Evolutionary conservation across 2,113 vertebrate species (phyloP).

Genomic region (Rhizomys pruinosus): DNA sequence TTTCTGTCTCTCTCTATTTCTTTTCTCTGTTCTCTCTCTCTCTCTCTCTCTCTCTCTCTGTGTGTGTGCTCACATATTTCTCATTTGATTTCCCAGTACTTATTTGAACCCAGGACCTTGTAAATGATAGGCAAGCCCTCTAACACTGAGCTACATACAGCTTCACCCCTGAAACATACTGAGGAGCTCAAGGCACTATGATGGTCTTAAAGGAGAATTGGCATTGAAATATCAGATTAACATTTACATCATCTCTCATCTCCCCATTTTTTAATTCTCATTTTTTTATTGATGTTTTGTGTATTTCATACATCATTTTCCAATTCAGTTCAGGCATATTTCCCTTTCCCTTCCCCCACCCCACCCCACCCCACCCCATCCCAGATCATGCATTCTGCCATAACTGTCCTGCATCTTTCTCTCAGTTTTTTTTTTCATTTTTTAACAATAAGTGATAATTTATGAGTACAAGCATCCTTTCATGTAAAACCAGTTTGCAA

Average conservation of each 20-base stretch:
- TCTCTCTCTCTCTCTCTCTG: no score
- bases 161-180: not conserved
- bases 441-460: no score
- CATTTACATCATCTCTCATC: slow-evolving; percentile 40
- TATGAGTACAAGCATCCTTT: no score
- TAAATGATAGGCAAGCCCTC: not conserved
- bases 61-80: not conserved
- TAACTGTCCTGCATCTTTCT: no score
- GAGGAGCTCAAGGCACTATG: not conserved
- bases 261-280: slow-evolving; percentile 47
- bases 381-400: no score
- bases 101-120: not conserved
- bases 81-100: not conserved
- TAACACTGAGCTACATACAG: not conserved
- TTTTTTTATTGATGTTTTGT: no score
- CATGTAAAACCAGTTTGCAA: no score
- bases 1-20: not conserved
- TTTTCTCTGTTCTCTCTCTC: not conserved
- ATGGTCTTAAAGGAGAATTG: slow-evolving; percentile 40
- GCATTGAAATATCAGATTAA: slow-evolving; percentile 13
- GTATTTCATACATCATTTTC: no score
- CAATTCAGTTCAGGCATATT: no score
- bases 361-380: no score
- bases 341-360: no score
- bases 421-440: no score